Conservation (phyloP, 2,888 invertebrate genomes). For the Drosophila putrida region DNA sequence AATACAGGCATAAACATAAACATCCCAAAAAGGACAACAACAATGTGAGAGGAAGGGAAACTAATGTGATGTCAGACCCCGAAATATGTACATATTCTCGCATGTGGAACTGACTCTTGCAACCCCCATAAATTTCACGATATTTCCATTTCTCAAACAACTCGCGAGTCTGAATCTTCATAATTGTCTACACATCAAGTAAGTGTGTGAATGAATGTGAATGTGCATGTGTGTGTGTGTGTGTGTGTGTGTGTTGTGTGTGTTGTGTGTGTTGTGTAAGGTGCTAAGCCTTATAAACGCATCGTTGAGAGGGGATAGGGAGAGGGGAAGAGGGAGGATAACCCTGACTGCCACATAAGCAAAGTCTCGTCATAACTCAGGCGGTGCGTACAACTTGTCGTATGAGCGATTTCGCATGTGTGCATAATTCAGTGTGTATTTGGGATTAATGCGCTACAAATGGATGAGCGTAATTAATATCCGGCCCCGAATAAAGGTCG, state of each 20-base stretch:
- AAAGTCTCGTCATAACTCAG: slow-evolving; percentile 38
- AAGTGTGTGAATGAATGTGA: not conserved
- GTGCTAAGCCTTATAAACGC: slow-evolving; percentile 34
- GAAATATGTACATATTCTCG: slow-evolving; percentile 28
- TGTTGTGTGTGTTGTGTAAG: slow-evolving; percentile 21
- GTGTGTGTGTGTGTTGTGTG: not conserved
- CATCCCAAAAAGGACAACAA: slow-evolving; percentile 24
- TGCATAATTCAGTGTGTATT: slow-evolving; percentile 58
- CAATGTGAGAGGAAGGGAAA: slow-evolving; percentile 28
- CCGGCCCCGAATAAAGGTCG: slow-evolving; percentile 35
- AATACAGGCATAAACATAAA: slow-evolving; percentile 53
- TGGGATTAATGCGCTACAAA: slow-evolving; percentile 60
- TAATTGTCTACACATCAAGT: slow-evolving; percentile 47
- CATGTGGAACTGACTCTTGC: not conserved
- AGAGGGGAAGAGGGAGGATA: too few species aligned
- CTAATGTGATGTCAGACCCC: slow-evolving; percentile 55
- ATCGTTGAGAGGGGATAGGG: slow-evolving; percentile 20
- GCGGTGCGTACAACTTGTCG: slow-evolving; percentile 44
- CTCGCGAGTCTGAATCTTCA: slow-evolving; percentile 34
- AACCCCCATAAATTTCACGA: slow-evolving; percentile 44
- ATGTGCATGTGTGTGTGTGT: not conserved
- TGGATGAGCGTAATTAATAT: slow-evolving; percentile 73
- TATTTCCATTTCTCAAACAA: slow-evolving; percentile 29
- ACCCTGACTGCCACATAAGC: not conserved
- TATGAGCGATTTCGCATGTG: slow-evolving; percentile 56